phyloP scores from a whole-genome alignment of 2,888 invertebrate genomes.

The Teleiodes luculella region DNA sequence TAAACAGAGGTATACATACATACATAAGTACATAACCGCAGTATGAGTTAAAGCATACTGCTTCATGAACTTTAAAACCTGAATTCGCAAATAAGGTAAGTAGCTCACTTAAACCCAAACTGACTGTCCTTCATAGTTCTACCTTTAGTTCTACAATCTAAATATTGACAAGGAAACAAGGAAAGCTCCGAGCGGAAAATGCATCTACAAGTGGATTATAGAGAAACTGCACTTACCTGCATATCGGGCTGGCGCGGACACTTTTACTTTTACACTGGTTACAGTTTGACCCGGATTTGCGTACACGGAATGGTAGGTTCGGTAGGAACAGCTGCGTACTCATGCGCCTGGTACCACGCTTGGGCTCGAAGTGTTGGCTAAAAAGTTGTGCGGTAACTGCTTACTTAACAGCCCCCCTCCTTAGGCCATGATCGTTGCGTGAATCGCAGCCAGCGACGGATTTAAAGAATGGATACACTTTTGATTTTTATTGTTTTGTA shows the following conservation, averaged over 20 bases:
- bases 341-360: conserved; percentile 51
- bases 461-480: conserved; percentile 8
- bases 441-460: conserved; percentile 24
- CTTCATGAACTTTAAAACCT: conserved; percentile 9
- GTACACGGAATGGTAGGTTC: neutral
- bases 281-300: conserved; percentile 56
- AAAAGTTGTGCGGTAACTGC: conserved; percentile 64
- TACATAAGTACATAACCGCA: too few relatives aligned
- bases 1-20: too few relatives aligned
- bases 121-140: conserved; percentile 41
- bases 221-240: conserved; percentile 58
- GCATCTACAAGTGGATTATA: conserved; percentile 16
- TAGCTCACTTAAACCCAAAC: conserved; percentile 27
- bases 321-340: conserved; percentile 37
- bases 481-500: conserved; percentile 5
- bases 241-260: conserved; percentile 44
- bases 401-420: conserved; percentile 63
- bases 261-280: conserved; percentile 59
- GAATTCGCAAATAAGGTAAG: conserved; percentile 12
- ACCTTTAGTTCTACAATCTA: conserved; percentile 36
- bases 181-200: conserved; percentile 38
- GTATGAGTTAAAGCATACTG: too few relatives aligned
- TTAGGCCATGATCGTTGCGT: conserved; percentile 35
- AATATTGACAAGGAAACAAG: neutral
- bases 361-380: conserved; percentile 57